Conservation (phyloP, 2,797 vertebrate genomes). For the Rousettus madagascariensis region DNA sequence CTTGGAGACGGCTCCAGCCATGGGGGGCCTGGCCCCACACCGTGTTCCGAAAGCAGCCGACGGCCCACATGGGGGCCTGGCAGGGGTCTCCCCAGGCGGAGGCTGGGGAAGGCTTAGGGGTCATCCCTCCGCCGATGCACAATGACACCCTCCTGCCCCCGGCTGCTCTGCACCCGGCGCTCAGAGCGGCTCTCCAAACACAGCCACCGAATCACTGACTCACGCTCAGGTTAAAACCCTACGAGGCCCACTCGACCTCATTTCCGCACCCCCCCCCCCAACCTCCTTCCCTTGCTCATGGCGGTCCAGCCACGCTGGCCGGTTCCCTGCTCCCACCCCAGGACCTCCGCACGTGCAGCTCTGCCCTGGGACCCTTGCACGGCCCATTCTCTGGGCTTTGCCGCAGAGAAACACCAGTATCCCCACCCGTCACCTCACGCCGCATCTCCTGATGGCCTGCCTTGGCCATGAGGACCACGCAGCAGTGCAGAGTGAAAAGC, state of each 20-base stretch:
- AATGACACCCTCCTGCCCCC: fast-evolving
- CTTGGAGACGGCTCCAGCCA: neutral
- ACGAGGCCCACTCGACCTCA: neutral
- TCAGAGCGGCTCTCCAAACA: neutral
- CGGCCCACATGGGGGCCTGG: fast-evolving
- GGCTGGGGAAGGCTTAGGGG: fast-evolving
- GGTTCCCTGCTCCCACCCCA: neutral
- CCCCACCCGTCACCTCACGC: neutral
- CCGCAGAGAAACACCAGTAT: neutral
- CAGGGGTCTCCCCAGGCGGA: neutral
- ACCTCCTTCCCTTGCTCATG: neutral
- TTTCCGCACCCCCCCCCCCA: too few relatives aligned
- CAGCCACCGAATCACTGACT: neutral
- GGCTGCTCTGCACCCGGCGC: neutral
- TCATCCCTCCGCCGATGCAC: too few relatives aligned
- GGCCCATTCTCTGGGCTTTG: neutral
- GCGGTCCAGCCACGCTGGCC: fast-evolving
- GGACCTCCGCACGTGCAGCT: neutral
- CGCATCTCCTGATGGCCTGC: neutral
- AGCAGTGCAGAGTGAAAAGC: fast-evolving
- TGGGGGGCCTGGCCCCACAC: fast-evolving
- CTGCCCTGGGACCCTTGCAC: too few relatives aligned
- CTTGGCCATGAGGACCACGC: fast-evolving
- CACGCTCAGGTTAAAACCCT: neutral
- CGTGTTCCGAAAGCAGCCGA: neutral